phyloP scores from a whole-genome alignment of 1,140 invertebrate species.

The Papilio xuthus region DNA sequence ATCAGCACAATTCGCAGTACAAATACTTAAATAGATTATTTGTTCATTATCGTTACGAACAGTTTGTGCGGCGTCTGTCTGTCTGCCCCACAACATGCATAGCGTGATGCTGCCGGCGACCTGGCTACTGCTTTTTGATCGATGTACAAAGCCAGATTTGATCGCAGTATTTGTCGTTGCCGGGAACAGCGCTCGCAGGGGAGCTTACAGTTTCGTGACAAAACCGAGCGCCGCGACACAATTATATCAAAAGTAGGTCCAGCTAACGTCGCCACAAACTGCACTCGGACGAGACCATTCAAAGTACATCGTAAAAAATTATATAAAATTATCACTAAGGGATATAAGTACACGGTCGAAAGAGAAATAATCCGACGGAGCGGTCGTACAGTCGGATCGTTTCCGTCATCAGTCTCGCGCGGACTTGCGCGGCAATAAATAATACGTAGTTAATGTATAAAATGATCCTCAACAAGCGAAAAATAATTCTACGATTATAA shows the following conservation, averaged over 20 bases:
- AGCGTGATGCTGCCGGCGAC: not conserved
- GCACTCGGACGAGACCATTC: not conserved
- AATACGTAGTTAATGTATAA: constrained; percentile 28
- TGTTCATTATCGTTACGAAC: constrained; percentile 61
- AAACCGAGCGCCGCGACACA: not conserved
- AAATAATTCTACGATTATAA: constrained; percentile 68
- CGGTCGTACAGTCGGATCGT: not conserved
- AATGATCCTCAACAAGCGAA: constrained; percentile 45
- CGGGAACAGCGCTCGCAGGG: too few relatives aligned
- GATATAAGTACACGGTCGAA: constrained; percentile 5
- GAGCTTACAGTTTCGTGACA: not conserved
- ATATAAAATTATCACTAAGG: constrained; percentile 28
- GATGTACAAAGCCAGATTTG: constrained; percentile 44
- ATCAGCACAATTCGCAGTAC: constrained; percentile 61
- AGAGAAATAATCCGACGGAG: not conserved
- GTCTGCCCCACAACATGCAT: too few relatives aligned
- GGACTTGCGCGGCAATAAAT: constrained; percentile 8
- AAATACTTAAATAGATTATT: constrained; percentile 57
- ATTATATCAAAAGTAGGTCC: not conserved
- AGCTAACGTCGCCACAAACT: not conserved
- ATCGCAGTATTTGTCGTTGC: not conserved
- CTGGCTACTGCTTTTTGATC: constrained; percentile 22
- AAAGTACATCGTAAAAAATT: not conserved
- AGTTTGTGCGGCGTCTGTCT: constrained; percentile 40
- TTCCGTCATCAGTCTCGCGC: not conserved